Conservation (phyloP, 2,113 vertebrate species). For the Rhynchopsitta pachyrhyncha region DNA sequence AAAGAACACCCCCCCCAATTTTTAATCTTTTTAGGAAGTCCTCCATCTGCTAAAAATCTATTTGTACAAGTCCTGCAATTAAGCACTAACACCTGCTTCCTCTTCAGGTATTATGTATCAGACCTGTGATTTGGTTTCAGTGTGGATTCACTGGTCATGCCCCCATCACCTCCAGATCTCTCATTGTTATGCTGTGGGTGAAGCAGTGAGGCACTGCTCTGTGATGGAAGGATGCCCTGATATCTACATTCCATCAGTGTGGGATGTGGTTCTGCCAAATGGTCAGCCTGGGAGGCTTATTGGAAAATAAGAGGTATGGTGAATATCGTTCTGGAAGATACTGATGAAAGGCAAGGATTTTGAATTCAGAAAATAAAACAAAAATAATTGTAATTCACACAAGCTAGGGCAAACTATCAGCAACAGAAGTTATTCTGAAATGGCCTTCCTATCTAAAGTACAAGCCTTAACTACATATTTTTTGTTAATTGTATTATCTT, state of each 20-base stretch:
- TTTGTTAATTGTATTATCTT: neutral
- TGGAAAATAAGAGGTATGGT: neutral
- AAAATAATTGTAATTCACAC: neutral
- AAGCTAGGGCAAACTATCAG: neutral
- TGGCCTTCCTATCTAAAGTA: neutral
- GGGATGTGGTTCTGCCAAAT: neutral
- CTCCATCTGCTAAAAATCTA: neutral
- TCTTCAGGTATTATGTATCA: neutral
- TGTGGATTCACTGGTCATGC: neutral
- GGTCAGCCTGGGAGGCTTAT: neutral
- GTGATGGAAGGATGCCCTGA: neutral
- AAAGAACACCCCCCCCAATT: neutral
- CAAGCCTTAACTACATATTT: neutral
- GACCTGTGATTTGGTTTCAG: neutral
- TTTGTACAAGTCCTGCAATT: neutral
- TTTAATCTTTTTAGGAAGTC: neutral
- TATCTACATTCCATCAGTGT: fast-evolving
- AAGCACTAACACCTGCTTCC: neutral
- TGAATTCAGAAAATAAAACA: neutral
- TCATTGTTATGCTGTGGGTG: neutral
- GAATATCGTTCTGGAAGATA: neutral
- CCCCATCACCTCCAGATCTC: neutral
- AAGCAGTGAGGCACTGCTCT: neutral
- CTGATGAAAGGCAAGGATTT: neutral
- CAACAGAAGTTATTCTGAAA: neutral